Percentiles rank a stretch among this genome's conserved stretches.
Conservation (phyloP, 2,797 vertebrate genomes). For the Paedocypris micromegethes region DNA sequence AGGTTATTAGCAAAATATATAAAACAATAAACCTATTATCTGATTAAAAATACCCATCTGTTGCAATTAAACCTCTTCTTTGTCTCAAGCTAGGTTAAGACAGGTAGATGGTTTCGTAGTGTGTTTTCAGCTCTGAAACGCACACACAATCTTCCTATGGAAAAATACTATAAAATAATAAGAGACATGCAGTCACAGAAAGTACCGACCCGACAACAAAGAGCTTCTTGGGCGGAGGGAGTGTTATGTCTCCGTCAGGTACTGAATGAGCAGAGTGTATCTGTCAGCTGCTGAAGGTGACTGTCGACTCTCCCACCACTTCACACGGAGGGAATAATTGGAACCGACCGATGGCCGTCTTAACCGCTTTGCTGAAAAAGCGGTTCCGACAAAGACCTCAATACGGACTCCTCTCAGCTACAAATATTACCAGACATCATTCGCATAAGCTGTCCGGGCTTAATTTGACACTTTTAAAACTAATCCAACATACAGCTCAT, state of each 20-base stretch:
- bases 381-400: not conserved
- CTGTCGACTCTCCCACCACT: constrained; percentile 28
- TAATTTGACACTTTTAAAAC: not conserved
- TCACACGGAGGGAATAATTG: constrained; percentile 28
- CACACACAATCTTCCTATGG: no score
- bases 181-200: not conserved
- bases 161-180: constrained; percentile 1
- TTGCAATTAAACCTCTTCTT: no score
- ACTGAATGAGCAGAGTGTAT: constrained; percentile 16
- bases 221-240: constrained; percentile 3
- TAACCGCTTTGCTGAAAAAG: constrained; percentile 23
- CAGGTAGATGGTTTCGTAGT: no score
- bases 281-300: constrained; percentile 28
- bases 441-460: not conserved
- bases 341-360: constrained; percentile 23
- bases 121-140: no score
- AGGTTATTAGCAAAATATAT: no score
- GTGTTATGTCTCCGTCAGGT: constrained; percentile 11
- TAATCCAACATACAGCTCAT: no score
- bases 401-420: not conserved
- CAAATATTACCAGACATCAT: not conserved
- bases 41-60: no score
- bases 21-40: no score
- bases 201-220: not conserved
- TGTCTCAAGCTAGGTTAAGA: no score